These are phyloP conservation scores for Pipistrellus kuhlii DNA, from an alignment of 2,797 vertebrate genomes.

Conservation along the genomic window DNA sequence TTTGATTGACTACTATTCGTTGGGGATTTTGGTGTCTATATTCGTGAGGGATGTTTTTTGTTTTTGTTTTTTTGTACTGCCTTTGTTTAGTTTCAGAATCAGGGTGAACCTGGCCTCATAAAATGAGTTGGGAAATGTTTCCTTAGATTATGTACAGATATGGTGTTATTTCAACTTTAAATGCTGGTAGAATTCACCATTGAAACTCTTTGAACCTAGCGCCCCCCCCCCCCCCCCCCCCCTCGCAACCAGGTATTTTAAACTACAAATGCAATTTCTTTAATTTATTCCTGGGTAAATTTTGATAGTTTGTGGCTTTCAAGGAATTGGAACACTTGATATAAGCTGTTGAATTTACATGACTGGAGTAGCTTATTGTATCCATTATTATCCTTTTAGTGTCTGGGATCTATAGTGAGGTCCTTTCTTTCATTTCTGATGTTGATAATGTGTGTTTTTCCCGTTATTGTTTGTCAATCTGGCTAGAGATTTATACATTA, in stretches of 20 bases:
- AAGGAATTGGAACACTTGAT: neutral
- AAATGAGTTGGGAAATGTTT: neutral
- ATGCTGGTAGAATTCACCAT: neutral
- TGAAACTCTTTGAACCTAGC: neutral
- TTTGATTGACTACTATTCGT: neutral
- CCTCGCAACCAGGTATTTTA: neutral
- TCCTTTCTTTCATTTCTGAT: neutral
- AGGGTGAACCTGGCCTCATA: neutral
- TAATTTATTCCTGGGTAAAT: neutral
- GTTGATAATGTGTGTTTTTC: neutral
- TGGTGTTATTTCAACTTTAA: neutral
- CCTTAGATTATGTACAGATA: neutral
- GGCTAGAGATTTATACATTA: neutral
- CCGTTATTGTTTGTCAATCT: neutral
- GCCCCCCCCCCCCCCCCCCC: rapidly evolving
- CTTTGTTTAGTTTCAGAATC: conserved; percentile 37
- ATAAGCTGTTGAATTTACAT: neutral
- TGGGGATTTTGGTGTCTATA: neutral
- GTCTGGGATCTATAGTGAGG: neutral
- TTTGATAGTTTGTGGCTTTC: neutral
- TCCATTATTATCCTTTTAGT: neutral
- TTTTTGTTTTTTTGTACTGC: neutral
- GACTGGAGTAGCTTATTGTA: neutral
- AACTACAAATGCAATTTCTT: neutral
- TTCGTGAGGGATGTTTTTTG: neutral